A percentile compares a stretch with the other conserved stretches of the same genome.
Evolutionary conservation across 2,888 invertebrate genomes (phyloP).

Genomic region (Drosophila eohydei): DNA sequence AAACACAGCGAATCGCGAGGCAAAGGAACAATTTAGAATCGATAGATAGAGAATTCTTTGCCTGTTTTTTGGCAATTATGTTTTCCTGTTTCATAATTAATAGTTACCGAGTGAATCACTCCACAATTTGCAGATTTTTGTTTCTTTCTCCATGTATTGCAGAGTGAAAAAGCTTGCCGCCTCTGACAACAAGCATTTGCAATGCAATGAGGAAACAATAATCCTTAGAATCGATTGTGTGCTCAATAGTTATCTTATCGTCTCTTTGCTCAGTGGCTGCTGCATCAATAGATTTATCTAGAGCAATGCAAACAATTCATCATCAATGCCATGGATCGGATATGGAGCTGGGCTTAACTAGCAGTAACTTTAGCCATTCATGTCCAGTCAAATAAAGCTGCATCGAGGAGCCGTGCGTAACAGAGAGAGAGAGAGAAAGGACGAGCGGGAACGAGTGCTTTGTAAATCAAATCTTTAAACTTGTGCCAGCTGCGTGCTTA

Average conservation of each 20-base stretch:
- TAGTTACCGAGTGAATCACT: neutral
- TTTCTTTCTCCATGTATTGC: neutral
- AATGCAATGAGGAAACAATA: slow-evolving; percentile 11
- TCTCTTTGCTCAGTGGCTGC: slow-evolving; percentile 39
- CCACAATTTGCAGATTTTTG: neutral
- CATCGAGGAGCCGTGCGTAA: neutral
- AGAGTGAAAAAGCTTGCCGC: neutral
- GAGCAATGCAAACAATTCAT: slow-evolving; percentile 64
- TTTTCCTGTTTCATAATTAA: neutral
- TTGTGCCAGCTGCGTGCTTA: slow-evolving; percentile 66
- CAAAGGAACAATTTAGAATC: neutral
- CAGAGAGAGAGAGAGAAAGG: neutral
- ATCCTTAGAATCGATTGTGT: neutral
- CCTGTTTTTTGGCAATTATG: no score
- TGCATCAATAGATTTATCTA: slow-evolving; percentile 52
- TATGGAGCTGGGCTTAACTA: slow-evolving; percentile 16
- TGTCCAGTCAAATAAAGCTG: slow-evolving; percentile 34
- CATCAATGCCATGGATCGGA: slow-evolving; percentile 52
- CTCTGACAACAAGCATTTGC: neutral
- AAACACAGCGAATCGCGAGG: neutral
- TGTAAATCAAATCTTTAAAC: slow-evolving; percentile 76
- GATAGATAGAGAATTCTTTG: neutral
- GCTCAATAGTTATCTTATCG: slow-evolving; percentile 22
- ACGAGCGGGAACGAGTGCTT: slow-evolving; percentile 40
- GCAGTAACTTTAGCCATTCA: slow-evolving; percentile 42